Evolutionary conservation across 1,140 invertebrate species (phyloP), one percentile per base, ranked within the genome.

Genomic region (Caenorhabditis remanei): DNA sequence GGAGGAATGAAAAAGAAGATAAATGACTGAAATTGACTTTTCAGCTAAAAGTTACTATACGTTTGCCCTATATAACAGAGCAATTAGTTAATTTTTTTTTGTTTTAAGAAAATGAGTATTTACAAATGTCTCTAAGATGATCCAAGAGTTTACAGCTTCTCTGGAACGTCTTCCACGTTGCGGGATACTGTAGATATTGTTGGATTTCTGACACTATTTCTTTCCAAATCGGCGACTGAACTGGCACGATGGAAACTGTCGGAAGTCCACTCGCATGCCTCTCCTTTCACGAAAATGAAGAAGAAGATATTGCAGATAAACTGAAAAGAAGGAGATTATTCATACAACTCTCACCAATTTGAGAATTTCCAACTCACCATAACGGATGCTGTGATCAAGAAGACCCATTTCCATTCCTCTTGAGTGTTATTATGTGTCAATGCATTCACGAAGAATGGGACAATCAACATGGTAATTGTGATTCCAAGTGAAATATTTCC

Each of bases 401-500:
- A 92, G 7, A 92, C 92, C 14, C 61, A 85, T 71, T 89, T 85
- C 91, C 91, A 92, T 79, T 93, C 85, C 53, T 89, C 91, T 21
- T 90, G 87, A 1, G 88, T 92, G 56, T 90, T 91, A 21, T 93
- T 56, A n/a, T 89, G 92, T 41, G 91, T 89, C 32, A 92, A 48
- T 21, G 82, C 86, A 32, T 84, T 85, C 32, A 91, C 88, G 32
- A 91, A 50, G 83, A 92, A 86, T 14, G 91, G 91, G 53, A 92
- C 90, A 46, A 92, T 55, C 67, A 92, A 71, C 89, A 92, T 91
- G 16, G 92, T 92, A 46, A 93, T 88, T 50, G 90, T 92, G 41
- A 92, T 90, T 14, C 89, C 90, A 11, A 92, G 86, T 24, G 91
- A 91, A 67, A 92, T 85, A 40, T 92, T 91, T 56, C 91, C 91